Percentiles rank a stretch among this genome's conserved stretches.
phyloP scores from a whole-genome alignment of 35 echinoderm and acorn worm genomes.

The Ptychodera flava region DNA sequence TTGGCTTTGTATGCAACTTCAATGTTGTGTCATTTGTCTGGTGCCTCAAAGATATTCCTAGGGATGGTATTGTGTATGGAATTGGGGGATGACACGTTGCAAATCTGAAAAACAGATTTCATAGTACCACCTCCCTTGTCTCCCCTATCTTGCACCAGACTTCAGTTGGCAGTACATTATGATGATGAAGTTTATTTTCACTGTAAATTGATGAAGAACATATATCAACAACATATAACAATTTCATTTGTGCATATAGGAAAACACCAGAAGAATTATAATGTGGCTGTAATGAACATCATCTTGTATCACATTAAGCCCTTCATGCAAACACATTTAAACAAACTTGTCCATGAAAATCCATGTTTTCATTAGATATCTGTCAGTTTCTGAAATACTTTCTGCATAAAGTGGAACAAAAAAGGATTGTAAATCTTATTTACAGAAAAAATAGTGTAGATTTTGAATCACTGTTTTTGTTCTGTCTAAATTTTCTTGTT shows the following conservation, averaged over 20 bases:
- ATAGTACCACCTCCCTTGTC: conserved; percentile 21
- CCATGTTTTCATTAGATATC: no score
- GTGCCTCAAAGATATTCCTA: background rate
- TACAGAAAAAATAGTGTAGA: no score
- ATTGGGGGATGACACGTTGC: conserved; percentile 8
- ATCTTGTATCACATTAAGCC: background rate
- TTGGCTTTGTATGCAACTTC: conserved; percentile 2
- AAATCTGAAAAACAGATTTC: conserved; percentile 17
- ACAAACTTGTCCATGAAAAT: no score
- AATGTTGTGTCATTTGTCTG: background rate
- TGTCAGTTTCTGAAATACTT: background rate
- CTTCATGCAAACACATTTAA: no score
- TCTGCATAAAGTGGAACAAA: no score
- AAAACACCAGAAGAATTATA: background rate
- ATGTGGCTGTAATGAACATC: background rate
- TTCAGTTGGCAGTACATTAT: background rate
- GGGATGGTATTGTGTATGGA: background rate
- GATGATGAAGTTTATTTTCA: background rate
- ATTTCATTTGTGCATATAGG: background rate
- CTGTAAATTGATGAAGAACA: background rate
- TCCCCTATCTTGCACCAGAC: conserved; percentile 30
- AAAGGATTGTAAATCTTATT: no score
- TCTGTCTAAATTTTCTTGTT: no score
- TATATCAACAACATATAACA: background rate
- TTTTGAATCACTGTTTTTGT: no score